Base-by-base conservation (phyloP, 2,888 invertebrate species). In the Cryptops parisi region DNA sequence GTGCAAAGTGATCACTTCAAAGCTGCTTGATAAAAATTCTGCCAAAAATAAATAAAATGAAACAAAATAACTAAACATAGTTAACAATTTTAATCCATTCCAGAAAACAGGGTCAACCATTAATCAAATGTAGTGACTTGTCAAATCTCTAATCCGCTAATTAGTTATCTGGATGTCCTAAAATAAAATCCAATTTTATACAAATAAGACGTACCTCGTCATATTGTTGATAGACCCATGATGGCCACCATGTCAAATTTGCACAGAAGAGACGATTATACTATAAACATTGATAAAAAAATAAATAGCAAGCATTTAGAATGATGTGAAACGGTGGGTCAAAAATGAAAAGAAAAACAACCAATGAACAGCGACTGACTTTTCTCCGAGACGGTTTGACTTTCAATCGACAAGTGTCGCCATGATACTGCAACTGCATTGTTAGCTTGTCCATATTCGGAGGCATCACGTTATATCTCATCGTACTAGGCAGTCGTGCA, bases 181-280 rank as follows among this genome's bases (percentile, higher is more conserved):
- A n/a, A n/a, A n/a, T n/a, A n/a, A n/a, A n/a, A n/a, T n/a, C n/a
- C n/a, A n/a, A n/a, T n/a, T n/a, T n/a, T n/a, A n/a, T n/a, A n/a
- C n/a, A n/a, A n/a, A n/a, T n/a, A 47, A 3, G 3, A 25, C 68
- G 64, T 62, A 68, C 72, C 58, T 71, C 65, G 62, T 80, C 78
- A 61, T 80, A 82, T 62, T 77, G 75, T 57, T 75, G 74, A 62
- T 79, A 80, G 1, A 82, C 76, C 74, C 79, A 80, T 1, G 72
- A 68, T 2, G 82, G 82, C 79, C 79, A 81, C 17, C 72, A 68
- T 0, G 80, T 79, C 47, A 75, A 69, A 22, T 72, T 63, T 1
- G 80, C 72, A 62, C 63, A 61, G 24, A 63, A 60, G 52, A 65
- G 63, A 49, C 63, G 59, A 55, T 65, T 61, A 12, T 66, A 58